Evolutionary conservation across 2,888 invertebrate species (phyloP), one percentile per base, ranked within the genome.

Genomic region (Plagodis pulveraria): DNA sequence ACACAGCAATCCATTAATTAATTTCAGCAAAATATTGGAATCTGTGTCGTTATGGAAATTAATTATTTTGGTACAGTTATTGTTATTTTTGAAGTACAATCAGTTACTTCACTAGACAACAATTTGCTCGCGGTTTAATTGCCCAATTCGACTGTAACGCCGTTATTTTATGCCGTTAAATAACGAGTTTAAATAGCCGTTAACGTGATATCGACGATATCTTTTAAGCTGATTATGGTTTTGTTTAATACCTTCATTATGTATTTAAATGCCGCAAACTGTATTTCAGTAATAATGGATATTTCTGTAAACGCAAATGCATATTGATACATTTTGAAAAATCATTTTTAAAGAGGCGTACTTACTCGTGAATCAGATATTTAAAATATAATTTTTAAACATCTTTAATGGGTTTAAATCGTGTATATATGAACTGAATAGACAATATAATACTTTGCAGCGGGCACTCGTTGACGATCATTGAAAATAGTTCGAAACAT

Each of bases 211-310:
- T 56, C 57, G 61, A 51, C 55, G 41, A 49, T 56, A 67, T 63
- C 62, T 61, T 65, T 63, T 65, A 65, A 62, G 62, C 67, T 60
- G 62, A 64, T 67, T 65, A 58, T 50, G 50, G 59, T 41, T 45
- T 58, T 50, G 55, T 53, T 48, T 50, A 56, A 51, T 61, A 50
- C 53, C 9, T 11, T 52, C 44, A 44, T 54, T 50, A 38, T 46
- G 34, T 48, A 54, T 46, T 47, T 53, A 22, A 34, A 32, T 32
- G 32, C 5, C 6, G 7, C 36, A 45, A 22, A 32, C 11, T 10
- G n/a, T 22, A 11, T 43, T 45, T 32, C 44, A 33, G 33, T 45
- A 33, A 32, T 45, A 8, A 36, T 8, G 36, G 5, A 36, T 36
- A 22, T 22, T 22, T 22, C 22, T 22, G 22, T 4, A 22, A 22